Evolutionary conservation across 2,888 invertebrate species (phyloP).

Genomic region (Frankliniella fusca): DNA sequence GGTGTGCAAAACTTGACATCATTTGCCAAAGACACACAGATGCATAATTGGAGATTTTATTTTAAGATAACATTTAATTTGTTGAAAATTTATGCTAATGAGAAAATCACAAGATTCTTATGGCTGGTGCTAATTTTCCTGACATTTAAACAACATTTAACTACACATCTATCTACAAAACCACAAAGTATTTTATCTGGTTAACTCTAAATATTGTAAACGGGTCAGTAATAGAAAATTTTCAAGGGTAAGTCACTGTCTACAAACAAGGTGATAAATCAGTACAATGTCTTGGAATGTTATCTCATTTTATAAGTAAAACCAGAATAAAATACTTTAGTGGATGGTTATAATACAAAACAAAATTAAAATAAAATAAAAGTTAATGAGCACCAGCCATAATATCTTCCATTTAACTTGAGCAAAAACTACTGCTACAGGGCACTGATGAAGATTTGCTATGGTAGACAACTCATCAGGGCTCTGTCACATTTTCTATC

Average conservation of each 20-base stretch:
- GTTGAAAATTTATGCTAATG: slow-evolving; percentile 13
- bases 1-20: slow-evolving; percentile 22
- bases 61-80: background rate
- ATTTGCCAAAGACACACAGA: slow-evolving; percentile 16
- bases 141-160: background rate
- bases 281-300: background rate
- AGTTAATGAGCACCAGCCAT: slow-evolving; percentile 10
- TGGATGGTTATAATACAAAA: background rate
- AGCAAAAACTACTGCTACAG: background rate
- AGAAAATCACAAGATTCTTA: slow-evolving; percentile 23
- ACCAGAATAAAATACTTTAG: background rate
- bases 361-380: background rate
- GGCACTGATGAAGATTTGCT: background rate
- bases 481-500: slow-evolving; percentile 12
- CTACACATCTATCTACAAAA: slow-evolving; percentile 11
- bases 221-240: too few species aligned
- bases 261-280: background rate
- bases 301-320: background rate
- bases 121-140: background rate
- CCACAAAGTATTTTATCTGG: slow-evolving; percentile 15
- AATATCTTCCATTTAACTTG: slow-evolving; percentile 5
- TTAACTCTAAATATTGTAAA: too few species aligned
- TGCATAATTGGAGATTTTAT: background rate
- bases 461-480: background rate
- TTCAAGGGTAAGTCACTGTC: too few species aligned